Evolutionary conservation across 2,888 invertebrate genomes (phyloP).

Genomic region (Lacanobia oleracea): DNA sequence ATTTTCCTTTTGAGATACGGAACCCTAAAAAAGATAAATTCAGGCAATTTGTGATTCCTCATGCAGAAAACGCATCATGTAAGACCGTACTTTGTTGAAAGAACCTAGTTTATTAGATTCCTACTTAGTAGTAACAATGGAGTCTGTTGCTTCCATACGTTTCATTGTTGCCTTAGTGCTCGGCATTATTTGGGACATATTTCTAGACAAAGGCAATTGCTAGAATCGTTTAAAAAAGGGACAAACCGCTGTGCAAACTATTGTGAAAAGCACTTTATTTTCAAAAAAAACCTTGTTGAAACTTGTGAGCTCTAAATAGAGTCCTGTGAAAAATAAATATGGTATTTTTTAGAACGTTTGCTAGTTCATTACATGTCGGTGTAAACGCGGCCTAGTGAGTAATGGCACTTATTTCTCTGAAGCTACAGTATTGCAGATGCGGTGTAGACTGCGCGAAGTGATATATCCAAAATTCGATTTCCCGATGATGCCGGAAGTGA

Average conservation of each 20-base stretch:
- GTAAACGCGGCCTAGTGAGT: slow-evolving; percentile 8
- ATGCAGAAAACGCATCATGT: too few relatives aligned
- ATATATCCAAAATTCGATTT: not conserved
- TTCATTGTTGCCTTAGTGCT: not conserved
- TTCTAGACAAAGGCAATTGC: not conserved
- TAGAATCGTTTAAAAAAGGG: not conserved
- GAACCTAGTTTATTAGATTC: not conserved
- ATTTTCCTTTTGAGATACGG: too few relatives aligned
- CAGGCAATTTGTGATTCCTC: too few relatives aligned
- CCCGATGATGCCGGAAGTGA: not conserved
- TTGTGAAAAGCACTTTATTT: too few relatives aligned
- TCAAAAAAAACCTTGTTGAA: not conserved
- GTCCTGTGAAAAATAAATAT: too few relatives aligned
- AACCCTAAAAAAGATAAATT: too few relatives aligned
- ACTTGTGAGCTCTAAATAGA: too few relatives aligned
- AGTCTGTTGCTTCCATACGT: not conserved
- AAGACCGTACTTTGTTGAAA: too few relatives aligned
- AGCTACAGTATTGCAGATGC: not conserved
- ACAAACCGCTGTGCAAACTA: too few relatives aligned
- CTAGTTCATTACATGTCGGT: slow-evolving; percentile 14
- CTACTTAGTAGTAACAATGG: not conserved
- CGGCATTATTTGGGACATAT: not conserved
- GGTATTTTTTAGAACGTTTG: too few relatives aligned
- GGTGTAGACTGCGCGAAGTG: not conserved
- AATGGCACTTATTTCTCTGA: not conserved